Conservation (phyloP, 2,797 vertebrate species). For the Apogon hyalosoma region DNA sequence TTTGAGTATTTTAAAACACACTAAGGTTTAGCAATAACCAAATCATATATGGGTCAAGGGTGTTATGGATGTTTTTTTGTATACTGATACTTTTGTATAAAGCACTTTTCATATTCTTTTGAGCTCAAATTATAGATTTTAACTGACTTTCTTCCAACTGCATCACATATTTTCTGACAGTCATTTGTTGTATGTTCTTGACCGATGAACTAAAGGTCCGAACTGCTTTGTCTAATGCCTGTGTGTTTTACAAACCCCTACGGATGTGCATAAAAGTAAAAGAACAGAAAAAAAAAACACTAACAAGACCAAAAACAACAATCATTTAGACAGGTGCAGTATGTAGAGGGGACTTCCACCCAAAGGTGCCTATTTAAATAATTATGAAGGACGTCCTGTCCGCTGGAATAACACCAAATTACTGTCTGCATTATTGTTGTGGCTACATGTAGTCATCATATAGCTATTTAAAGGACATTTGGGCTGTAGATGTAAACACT, state of each 20-base stretch:
- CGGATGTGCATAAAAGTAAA: constrained; percentile 29
- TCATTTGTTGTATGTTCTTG: no score
- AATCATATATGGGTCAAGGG: constrained; percentile 13
- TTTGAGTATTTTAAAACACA: constrained; percentile 30
- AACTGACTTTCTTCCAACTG: neutral
- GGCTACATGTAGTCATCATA: neutral
- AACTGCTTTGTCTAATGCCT: no score
- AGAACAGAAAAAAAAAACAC: neutral
- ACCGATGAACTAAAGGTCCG: no score
- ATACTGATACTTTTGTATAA: constrained; percentile 15
- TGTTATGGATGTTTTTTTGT: neutral
- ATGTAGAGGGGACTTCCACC: constrained; percentile 30
- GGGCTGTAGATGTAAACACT: no score
- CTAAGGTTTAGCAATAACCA: constrained; percentile 27
- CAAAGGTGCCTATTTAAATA: constrained; percentile 17
- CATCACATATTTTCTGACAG: no score
- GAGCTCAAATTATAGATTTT: neutral
- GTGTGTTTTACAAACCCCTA: no score
- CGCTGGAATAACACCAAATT: neutral
- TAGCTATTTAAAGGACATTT: neutral
- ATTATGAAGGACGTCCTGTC: constrained; percentile 48
- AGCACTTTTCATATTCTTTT: constrained; percentile 8
- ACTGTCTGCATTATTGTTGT: neutral
- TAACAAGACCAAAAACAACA: constrained; percentile 11
- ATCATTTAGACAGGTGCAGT: neutral